These are phyloP conservation scores for Polydrusus tereticollis DNA, from an alignment of 2,888 invertebrate genomes.

Conservation along the genomic window DNA sequence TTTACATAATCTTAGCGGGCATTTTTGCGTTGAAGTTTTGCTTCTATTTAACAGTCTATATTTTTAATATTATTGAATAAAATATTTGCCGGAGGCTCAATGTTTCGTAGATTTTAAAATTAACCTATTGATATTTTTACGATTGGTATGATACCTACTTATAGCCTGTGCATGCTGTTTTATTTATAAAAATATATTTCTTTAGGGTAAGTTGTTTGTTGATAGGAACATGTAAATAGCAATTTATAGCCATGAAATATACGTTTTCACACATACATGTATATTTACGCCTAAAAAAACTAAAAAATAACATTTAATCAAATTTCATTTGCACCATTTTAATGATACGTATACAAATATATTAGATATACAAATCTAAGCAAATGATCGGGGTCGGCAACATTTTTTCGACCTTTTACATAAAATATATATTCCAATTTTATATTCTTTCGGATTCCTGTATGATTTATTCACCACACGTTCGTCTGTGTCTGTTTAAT, in stretches of 20 bases:
- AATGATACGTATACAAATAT: not conserved
- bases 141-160: not conserved
- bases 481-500: constrained; percentile 39
- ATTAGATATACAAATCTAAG: not conserved
- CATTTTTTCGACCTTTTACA: constrained; percentile 12
- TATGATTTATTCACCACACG: constrained; percentile 45
- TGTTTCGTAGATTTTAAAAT: not conserved
- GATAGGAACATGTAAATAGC: no score
- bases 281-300: no score
- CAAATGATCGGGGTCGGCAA: not conserved
- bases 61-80: not conserved
- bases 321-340: not conserved
- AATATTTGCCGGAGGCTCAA: not conserved
- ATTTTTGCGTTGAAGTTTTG: not conserved
- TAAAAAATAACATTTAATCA: no score
- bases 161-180: no score
- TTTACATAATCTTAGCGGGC: not conserved
- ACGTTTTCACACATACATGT: no score
- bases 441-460: constrained; percentile 22
- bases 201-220: no score
- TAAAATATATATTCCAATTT: constrained; percentile 29
- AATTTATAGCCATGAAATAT: no score
- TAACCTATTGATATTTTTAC: not conserved
- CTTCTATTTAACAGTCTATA: not conserved
- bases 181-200: no score